A percentile compares a stretch with the other conserved stretches of the same genome.
These are phyloP conservation scores for Mimachlamys varia DNA, from an alignment of 2,888 invertebrate genomes.

Conservation along the genomic window DNA sequence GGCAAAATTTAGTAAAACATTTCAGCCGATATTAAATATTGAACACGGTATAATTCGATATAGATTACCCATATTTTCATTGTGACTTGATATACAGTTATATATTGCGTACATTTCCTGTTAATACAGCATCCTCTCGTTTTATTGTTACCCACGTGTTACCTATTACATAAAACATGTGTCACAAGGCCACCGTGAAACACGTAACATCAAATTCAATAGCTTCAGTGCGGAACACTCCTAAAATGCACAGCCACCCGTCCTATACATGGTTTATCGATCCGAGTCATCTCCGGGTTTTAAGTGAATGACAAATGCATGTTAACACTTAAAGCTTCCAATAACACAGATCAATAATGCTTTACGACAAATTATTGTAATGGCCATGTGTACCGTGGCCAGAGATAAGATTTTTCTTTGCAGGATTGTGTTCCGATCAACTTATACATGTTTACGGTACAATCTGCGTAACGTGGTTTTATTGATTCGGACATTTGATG, in stretches of 20 bases:
- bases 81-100: neutral
- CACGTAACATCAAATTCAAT: neutral
- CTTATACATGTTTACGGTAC: neutral
- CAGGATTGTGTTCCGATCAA: neutral
- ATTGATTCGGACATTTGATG: neutral
- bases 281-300: neutral
- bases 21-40: neutral
- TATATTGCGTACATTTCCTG: neutral
- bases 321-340: slow-evolving; percentile 29
- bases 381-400: neutral
- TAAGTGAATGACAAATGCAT: slow-evolving; percentile 34
- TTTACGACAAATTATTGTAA: slow-evolving; percentile 31
- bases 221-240: neutral
- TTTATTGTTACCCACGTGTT: neutral
- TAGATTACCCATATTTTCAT: neutral
- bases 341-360: slow-evolving; percentile 31
- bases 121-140: neutral
- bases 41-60: neutral
- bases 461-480: neutral
- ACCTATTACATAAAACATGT: neutral
- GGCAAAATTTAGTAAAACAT: neutral
- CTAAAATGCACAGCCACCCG: slow-evolving; percentile 6
- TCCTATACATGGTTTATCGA: slow-evolving; percentile 13
- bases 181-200: neutral
- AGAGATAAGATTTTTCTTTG: slow-evolving; percentile 19